A percentile compares a stretch with the other conserved stretches of the same genome.
Conservation (phyloP, 1,140 invertebrate genomes). For the Zaprionus tsacasi region DNA sequence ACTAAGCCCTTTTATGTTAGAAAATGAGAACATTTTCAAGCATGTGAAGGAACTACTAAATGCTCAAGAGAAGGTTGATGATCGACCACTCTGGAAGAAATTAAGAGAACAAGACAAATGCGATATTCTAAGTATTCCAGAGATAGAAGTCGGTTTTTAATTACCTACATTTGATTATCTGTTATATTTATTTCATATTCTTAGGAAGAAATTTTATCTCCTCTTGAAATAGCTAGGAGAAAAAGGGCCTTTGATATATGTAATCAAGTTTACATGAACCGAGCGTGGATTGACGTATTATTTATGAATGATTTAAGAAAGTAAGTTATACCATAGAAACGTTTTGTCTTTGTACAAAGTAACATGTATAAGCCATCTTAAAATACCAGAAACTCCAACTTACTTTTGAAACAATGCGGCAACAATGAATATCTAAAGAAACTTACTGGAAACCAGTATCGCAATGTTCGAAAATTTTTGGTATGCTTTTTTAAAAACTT, state of each 20-base stretch:
- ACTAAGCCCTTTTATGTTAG: conserved; percentile 58
- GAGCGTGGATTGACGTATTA: conserved; percentile 71
- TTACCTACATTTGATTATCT: not conserved
- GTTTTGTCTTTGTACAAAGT: not conserved
- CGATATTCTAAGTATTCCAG: conserved; percentile 71
- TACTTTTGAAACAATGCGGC: conserved; percentile 63
- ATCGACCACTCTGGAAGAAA: conserved; percentile 71
- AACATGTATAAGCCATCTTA: not conserved
- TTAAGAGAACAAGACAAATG: conserved; percentile 68
- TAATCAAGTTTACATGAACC: conserved; percentile 72
- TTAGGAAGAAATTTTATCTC: conserved; percentile 63
- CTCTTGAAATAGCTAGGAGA: conserved; percentile 66
- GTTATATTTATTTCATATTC: not conserved
- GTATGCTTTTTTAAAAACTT: conserved; percentile 18
- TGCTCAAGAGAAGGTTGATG: conserved; percentile 35
- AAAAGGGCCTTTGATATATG: conserved; percentile 66
- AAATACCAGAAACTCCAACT: conserved; percentile 47
- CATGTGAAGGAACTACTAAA: conserved; percentile 31
- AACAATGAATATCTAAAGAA: conserved; percentile 34
- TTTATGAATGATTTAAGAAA: conserved; percentile 64
- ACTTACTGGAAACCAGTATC: conserved; percentile 53
- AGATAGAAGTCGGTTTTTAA: conserved; percentile 48
- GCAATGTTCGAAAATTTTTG: conserved; percentile 52
- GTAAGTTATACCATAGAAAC: conserved; percentile 13
- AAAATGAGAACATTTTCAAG: conserved; percentile 50